Conservation (phyloP, 2,113 vertebrate genomes). For the Micromys minutus region DNA sequence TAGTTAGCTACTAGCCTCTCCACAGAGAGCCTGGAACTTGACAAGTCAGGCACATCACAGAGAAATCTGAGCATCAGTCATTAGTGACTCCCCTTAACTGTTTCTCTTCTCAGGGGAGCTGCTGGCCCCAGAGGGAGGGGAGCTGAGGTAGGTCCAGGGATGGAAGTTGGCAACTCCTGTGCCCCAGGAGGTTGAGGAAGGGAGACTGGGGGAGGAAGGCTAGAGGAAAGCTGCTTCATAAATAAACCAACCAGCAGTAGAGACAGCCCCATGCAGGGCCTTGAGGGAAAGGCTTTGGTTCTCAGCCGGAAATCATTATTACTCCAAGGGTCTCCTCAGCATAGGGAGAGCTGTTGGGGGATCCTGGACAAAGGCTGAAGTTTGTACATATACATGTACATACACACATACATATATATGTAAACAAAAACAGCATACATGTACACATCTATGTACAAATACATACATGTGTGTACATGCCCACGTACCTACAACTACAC, state of each 20-base stretch:
- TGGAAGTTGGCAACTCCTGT: not conserved
- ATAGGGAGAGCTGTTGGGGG: too few species aligned
- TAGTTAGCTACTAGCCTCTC: not conserved
- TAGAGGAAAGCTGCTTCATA: not conserved
- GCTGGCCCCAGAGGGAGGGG: not conserved
- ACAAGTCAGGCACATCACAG: rapidly evolving
- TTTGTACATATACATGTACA: not conserved
- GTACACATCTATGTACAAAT: not conserved
- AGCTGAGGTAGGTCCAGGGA: not conserved
- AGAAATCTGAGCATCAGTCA: not conserved
- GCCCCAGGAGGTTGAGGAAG: not conserved
- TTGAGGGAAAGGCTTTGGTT: not conserved
- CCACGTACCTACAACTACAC: not conserved
- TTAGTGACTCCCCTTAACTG: not conserved
- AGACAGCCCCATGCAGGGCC: not conserved
- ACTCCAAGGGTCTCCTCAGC: not conserved
- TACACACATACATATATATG: too few species aligned
- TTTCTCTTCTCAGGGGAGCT: not conserved
- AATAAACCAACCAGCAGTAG: not conserved
- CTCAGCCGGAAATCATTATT: not conserved
- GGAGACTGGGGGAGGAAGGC: not conserved
- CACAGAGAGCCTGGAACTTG: not conserved
- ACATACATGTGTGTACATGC: not conserved
- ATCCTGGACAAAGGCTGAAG: not conserved
- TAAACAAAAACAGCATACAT: not conserved